Evolutionary conservation across 37 sponge, comb jelly and placozoan genomes (phyloP), one percentile per base, ranked within the genome.

Genomic region (Crambe crambe): DNA sequence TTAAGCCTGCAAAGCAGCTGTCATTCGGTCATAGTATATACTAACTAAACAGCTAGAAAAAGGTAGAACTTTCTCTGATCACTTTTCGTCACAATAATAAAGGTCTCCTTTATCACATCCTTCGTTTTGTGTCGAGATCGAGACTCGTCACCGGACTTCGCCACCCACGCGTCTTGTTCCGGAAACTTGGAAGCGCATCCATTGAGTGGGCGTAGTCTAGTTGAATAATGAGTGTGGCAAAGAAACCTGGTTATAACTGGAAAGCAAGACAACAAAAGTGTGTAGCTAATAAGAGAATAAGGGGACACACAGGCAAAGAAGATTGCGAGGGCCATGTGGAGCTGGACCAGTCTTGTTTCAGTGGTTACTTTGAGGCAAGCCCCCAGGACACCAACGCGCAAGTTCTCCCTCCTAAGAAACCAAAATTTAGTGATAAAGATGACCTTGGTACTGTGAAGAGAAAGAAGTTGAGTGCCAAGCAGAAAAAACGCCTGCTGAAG

Each of bases 401-500:
- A 21, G 81, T 73, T 23, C 78, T 90, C 22, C 89, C 80, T 42
- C 59, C 82, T 8, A 81, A 77, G 34, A 70, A 38, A 29, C 68
- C 30, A 63, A 71, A 56, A 18, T 15, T 20, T 27, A 29, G 22
- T 3, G 58, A 68, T 18, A 35, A 58, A 41, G 58, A 44, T 22
- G 83, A 70, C 31, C 23, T 37, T 12, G 35, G 2, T 23, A 8
- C 36, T 3, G 66, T 5, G 15, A 87, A 80, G 39, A 70, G 87
- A 54, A 85, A 82, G 5, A 89, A 70, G 65, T 68, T 93, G 36
- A 82, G 70, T 25, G 27, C 18, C 6, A 90, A 78, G 67, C 87
- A 86, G 47, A 86, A 54, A 58, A 93, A 89, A 65, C 76, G 79
- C 10, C 73, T 93, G 22, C 56, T 69, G 71, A 90, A 86, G 68